Evolutionary conservation across 2,888 invertebrate species (phyloP).

Genomic region (Pristionchus arcanus): DNA sequence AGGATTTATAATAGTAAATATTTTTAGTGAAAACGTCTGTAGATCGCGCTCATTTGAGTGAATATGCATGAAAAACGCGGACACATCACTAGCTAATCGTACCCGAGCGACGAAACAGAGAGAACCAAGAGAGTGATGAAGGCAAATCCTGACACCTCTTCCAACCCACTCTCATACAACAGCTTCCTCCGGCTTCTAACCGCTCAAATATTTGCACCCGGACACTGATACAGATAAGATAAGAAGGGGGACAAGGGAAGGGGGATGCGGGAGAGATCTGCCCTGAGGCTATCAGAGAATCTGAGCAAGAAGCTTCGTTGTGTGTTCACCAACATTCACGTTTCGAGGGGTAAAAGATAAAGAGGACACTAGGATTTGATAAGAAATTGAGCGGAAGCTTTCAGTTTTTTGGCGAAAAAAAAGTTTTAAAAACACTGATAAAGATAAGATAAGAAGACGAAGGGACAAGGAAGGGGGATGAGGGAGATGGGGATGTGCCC

Average conservation of each 20-base stretch:
- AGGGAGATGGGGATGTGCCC: not conserved
- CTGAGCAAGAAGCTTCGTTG: too few relatives aligned
- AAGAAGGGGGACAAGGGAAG: not conserved
- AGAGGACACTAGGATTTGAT: too few relatives aligned
- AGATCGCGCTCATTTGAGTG: too few relatives aligned
- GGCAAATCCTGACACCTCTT: slow-evolving; percentile 1
- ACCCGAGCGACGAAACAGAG: not conserved
- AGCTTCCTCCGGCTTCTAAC: slow-evolving; percentile 1
- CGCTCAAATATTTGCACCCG: slow-evolving; percentile 6
- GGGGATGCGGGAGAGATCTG: not conserved
- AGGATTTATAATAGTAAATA: too few relatives aligned
- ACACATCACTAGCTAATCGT: not conserved
- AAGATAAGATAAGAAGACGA: not conserved
- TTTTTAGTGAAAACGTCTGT: too few relatives aligned
- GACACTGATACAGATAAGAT: slow-evolving; percentile 30
- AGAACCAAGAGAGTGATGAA: not conserved
- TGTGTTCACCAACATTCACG: too few relatives aligned
- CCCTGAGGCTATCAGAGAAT: slow-evolving; percentile 6
- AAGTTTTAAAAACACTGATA: too few relatives aligned
- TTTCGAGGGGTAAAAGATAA: too few relatives aligned
- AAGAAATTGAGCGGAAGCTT: too few relatives aligned
- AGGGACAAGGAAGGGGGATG: too few relatives aligned
- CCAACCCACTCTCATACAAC: not conserved
- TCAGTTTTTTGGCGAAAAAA: too few relatives aligned
- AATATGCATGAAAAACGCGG: not conserved